Conservation (phyloP, 2,797 vertebrate species). For the Typhlichthys subterraneus region DNA sequence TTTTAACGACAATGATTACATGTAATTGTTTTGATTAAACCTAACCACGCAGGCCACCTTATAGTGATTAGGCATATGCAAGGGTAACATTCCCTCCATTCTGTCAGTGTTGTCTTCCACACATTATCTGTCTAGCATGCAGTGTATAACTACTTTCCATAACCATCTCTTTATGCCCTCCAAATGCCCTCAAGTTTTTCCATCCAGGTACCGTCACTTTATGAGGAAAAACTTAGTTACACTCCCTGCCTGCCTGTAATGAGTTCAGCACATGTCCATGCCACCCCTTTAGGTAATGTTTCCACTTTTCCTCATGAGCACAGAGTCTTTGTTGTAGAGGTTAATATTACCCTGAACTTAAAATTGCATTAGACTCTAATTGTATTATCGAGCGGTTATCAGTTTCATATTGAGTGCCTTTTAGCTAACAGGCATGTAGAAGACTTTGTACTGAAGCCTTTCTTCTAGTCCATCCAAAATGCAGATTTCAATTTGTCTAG, state of each 20-base stretch:
- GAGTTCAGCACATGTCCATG: slow-evolving; percentile 51
- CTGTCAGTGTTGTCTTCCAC: no score
- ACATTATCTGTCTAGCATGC: no score
- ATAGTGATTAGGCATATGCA: no score
- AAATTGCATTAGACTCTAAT: not conserved
- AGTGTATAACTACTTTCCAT: no score
- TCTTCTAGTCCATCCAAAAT: not conserved
- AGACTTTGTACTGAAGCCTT: not conserved
- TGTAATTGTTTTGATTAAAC: no score
- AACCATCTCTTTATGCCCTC: not conserved
- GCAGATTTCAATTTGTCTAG: not conserved
- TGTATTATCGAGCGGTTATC: not conserved
- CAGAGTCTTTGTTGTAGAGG: not conserved
- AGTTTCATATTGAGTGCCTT: not conserved
- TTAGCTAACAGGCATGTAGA: not conserved
- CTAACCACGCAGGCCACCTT: no score
- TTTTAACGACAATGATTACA: no score
- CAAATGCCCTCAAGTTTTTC: not conserved
- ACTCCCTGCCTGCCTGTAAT: slow-evolving; percentile 44
- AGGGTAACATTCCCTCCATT: no score
- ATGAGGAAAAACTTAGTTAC: slow-evolving; percentile 62
- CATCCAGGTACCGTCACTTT: slow-evolving; percentile 29
- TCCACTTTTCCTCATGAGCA: slow-evolving; percentile 8
- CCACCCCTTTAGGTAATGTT: slow-evolving; percentile 23
- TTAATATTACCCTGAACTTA: slow-evolving; percentile 6